phyloP scores from a whole-genome alignment of 2,113 vertebrate genomes.

The Bufo bufo region DNA sequence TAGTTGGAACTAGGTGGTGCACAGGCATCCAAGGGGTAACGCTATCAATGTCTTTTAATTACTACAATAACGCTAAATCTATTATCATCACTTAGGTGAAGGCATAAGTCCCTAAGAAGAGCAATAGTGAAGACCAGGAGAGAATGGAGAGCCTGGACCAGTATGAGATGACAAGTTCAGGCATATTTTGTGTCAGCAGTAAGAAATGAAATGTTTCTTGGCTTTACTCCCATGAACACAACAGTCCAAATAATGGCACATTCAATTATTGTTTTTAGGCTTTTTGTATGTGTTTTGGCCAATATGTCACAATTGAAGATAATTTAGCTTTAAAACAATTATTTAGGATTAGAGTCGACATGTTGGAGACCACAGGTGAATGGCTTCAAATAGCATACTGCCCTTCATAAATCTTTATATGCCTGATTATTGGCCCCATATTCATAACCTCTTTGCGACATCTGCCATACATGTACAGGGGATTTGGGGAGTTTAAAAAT shows the following conservation, averaged over 20 bases:
- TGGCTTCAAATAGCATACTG: too few relatives aligned
- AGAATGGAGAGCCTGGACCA: not conserved
- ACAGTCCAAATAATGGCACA: not conserved
- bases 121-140: not conserved
- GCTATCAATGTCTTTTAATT: not conserved
- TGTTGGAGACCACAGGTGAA: too few relatives aligned
- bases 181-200: not conserved
- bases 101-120: not conserved
- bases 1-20: slow-evolving; percentile 17
- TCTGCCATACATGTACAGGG: too few relatives aligned
- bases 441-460: too few relatives aligned
- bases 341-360: not conserved
- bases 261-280: not conserved
- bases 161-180: slow-evolving; percentile 20
- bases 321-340: not conserved
- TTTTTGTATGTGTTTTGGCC: not conserved
- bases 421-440: too few relatives aligned
- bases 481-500: too few relatives aligned
- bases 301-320: not conserved
- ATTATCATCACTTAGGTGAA: not conserved
- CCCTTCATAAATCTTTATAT: too few relatives aligned
- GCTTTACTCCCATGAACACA: not conserved
- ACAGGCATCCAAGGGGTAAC: not conserved
- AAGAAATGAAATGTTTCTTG: not conserved
- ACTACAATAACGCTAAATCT: not conserved